A percentile compares a stretch with the other conserved stretches of the same genome.
phyloP scores from a whole-genome alignment of 2,113 vertebrate genomes.

The Psilopogon haemacephalus region DNA sequence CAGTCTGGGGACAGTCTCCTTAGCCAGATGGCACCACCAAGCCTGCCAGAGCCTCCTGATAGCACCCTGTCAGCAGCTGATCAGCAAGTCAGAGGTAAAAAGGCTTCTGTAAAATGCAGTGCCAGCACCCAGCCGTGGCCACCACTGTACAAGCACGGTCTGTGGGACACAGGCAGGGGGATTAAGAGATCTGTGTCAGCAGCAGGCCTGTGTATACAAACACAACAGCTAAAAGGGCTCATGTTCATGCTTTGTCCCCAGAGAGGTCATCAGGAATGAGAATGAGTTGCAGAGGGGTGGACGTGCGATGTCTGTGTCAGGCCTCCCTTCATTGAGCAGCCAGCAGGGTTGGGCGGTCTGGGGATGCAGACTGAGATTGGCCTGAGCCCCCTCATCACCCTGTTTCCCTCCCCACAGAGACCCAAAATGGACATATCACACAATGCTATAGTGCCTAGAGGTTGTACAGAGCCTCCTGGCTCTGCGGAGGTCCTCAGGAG shows the following conservation, averaged over 20 bases:
- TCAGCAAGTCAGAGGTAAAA: conserved; percentile 84
- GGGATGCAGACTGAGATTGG: not conserved
- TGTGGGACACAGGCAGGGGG: conserved; percentile 64
- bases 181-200: conserved; percentile 75
- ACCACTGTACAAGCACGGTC: conserved; percentile 47
- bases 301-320: rapidly evolving
- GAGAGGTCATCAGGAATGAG: not conserved
- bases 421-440: not conserved
- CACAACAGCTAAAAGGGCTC: not conserved
- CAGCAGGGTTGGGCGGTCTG: not conserved
- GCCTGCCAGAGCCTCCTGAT: not conserved
- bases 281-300: not conserved
- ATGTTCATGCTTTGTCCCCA: conserved; percentile 8
- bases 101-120: conserved; percentile 80
- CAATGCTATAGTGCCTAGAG: not conserved
- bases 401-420: not conserved
- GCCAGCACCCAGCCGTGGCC: conserved; percentile 77
- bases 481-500: not conserved
- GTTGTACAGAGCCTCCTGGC: not conserved
- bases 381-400: not conserved
- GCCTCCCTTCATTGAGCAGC: not conserved
- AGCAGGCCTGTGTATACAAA: conserved; percentile 63
- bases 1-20: not conserved
- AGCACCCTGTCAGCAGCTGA: conserved; percentile 85
- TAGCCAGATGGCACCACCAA: not conserved